Conservation (phyloP, 2,888 invertebrate genomes). For the Ormyrus nitidulus region DNA sequence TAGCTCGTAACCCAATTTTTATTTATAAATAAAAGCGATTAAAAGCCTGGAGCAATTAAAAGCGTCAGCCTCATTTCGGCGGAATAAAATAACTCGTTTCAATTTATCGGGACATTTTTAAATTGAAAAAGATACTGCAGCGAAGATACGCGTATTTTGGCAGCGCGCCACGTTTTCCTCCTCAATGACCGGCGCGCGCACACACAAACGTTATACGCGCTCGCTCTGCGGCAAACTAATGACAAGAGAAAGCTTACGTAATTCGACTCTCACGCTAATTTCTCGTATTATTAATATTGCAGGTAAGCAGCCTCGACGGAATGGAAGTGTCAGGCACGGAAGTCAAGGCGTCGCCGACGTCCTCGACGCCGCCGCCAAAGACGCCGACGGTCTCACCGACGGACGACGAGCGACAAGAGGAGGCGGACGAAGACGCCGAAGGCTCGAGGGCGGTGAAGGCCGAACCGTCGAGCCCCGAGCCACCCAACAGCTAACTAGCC, state of each 20-base stretch:
- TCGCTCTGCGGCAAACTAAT: no score
- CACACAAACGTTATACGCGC: no score
- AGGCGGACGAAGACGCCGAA: constrained; percentile 15
- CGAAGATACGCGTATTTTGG: constrained; percentile 5
- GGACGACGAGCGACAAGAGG: constrained; percentile 32
- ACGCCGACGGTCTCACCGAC: constrained; percentile 10
- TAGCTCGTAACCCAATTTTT: no score
- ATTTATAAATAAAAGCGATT: no score
- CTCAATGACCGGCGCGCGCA: no score
- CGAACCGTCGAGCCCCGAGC: constrained; percentile 45
- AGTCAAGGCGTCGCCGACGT: background rate
- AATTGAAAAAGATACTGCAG: constrained; percentile 28
- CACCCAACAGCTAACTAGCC: constrained; percentile 56
- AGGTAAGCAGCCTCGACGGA: constrained; percentile 31
- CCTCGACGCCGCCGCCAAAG: background rate
- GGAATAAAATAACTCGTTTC: no score
- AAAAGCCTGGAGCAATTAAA: no score
- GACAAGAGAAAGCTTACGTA: no score
- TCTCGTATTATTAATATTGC: background rate
- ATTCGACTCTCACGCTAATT: no score
- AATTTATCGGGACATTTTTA: constrained; percentile 4
- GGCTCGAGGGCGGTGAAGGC: constrained; percentile 5
- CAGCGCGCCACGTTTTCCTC: background rate
- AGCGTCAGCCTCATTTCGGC: no score
- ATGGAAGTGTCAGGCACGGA: background rate